Evolutionary conservation across 2,888 invertebrate genomes (phyloP), one percentile per base, ranked within the genome.

Genomic region (Ernsta delagoae): DNA sequence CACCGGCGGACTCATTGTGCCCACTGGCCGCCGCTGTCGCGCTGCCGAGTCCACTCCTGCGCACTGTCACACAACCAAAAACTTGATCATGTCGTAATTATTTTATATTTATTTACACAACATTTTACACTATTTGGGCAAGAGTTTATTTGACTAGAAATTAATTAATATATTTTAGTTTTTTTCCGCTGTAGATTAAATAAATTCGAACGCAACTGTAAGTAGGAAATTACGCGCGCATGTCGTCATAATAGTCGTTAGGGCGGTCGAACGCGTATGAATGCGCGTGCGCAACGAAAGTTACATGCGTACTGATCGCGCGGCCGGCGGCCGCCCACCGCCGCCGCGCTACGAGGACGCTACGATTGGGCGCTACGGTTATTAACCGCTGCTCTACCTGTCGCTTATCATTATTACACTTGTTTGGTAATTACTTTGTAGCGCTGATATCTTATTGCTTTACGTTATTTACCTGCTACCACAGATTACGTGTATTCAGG

Each of bases 1-100:
- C 91, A 84, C 85, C 83, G 84, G 84, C 86, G 84, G 83, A 85
- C 85, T 88, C 92, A 93, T 92, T 91, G 90, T 92, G 85, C 81
- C 81, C 83, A 78, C 81, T 76, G 64, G 79, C 79, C 78, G 79
- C 78, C 75, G 79, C 74, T 8, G 41, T 7, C 7, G 7, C 41
- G 41, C 80, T 6, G 36, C 36, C 6, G 36, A 36, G 36, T 4
- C 6, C 36, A 36, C 36, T 36, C 5, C 36, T 36, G 5, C 36
- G 36, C 36, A 36, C 36, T 4, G 36, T 36, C 36, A 36, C 36
- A 36, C 36, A 3, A 36, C 36, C 36, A 36, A 36, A 36, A 36
- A 36, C 5, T 36, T 36, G 1, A 36, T 0, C 36, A 36, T 36
- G 36, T 36, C 36, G 5, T 36, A 24, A 24, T 24, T 24, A 24